A percentile compares a stretch with the other conserved stretches of the same genome.
These are phyloP conservation scores for Polyommatus icarus DNA, from an alignment of 2,888 invertebrate species.

Conservation along the genomic window DNA sequence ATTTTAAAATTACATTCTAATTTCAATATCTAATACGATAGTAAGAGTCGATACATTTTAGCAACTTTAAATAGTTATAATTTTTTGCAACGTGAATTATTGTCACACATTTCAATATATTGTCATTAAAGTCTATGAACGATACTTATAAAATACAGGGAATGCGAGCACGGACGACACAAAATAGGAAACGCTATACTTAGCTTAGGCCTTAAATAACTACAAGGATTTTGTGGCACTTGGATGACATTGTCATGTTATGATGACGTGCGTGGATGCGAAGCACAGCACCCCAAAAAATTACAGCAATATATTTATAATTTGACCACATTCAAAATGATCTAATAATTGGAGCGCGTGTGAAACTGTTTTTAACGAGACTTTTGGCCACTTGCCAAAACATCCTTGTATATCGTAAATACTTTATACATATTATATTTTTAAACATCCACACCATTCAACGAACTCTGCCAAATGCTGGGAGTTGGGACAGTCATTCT, in stretches of 20 bases:
- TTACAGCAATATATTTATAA: too few relatives aligned
- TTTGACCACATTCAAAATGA: not conserved
- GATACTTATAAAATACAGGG: not conserved
- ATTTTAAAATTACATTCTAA: slow-evolving; percentile 51
- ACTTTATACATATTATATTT: not conserved
- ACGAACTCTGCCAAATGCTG: not conserved
- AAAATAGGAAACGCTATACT: slow-evolving; percentile 25
- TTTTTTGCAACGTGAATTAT: slow-evolving; percentile 14
- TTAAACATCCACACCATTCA: slow-evolving; percentile 3
- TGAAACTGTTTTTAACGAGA: too few relatives aligned
- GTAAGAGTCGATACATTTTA: slow-evolving; percentile 16
- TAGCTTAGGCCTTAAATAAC: slow-evolving; percentile 6
- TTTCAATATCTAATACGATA: slow-evolving; percentile 42
- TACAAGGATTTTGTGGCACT: not conserved
- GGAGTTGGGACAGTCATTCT: slow-evolving; percentile 14
- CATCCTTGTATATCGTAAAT: not conserved
- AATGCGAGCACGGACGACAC: slow-evolving; percentile 21
- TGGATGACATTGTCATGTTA: not conserved
- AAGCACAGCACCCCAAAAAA: too few relatives aligned
- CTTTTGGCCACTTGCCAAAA: not conserved
- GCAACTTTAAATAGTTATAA: slow-evolving; percentile 19
- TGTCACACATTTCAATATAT: slow-evolving; percentile 29
- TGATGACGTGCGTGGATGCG: not conserved
- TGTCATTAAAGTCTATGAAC: slow-evolving; percentile 21
- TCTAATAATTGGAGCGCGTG: not conserved